Conservation (phyloP, 2,888 invertebrate species). For the Xylota segnis region DNA sequence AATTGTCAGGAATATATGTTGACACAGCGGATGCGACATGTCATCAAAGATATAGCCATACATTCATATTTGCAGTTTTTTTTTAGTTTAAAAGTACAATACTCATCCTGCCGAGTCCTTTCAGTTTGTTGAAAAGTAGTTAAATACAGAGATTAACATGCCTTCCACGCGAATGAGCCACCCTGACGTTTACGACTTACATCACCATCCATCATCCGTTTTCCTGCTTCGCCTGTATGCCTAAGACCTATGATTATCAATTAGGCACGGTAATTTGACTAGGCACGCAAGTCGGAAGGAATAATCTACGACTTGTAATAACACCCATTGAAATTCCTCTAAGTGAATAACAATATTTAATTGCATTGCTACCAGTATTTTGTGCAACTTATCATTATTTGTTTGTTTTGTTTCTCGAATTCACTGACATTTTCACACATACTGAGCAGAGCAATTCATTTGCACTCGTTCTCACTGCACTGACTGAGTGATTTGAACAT, state of each 20-base stretch:
- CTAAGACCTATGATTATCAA: background rate
- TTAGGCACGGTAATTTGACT: background rate
- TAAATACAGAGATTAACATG: too few species aligned
- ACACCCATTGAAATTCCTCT: background rate
- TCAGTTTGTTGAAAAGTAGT: too few species aligned
- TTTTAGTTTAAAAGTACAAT: too few species aligned
- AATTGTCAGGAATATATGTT: too few species aligned
- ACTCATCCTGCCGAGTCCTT: too few species aligned
- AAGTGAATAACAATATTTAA: background rate
- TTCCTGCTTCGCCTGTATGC: background rate
- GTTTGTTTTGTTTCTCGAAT: background rate
- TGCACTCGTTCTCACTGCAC: constrained; percentile 18
- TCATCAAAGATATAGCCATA: too few species aligned
- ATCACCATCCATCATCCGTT: background rate
- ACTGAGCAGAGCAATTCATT: constrained; percentile 6
- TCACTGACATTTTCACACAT: constrained; percentile 38
- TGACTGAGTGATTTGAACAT: constrained; percentile 64
- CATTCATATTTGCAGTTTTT: too few species aligned
- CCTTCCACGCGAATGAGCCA: background rate
- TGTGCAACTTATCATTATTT: background rate
- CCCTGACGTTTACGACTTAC: background rate
- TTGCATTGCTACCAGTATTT: constrained; percentile 2
- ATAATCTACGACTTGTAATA: background rate
- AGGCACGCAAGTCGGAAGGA: background rate
- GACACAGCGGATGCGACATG: too few species aligned